These are phyloP conservation scores for Myotis findleyi DNA, from an alignment of 2,797 vertebrate genomes.

Conservation along the genomic window DNA sequence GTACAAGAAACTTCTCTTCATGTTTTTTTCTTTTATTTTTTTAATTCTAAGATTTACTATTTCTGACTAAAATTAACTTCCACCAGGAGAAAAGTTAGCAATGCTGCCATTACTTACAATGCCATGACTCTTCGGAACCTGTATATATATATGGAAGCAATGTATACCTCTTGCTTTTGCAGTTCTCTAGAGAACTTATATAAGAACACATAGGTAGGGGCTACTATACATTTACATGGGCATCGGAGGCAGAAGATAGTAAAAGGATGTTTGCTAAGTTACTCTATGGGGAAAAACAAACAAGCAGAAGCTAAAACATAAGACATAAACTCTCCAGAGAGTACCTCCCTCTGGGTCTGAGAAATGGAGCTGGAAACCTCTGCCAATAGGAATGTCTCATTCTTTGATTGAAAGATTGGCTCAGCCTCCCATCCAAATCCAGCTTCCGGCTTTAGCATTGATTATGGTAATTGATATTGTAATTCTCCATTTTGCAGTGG, in stretches of 20 bases:
- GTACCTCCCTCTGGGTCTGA: neutral
- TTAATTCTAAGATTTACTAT: neutral
- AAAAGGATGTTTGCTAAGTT: neutral
- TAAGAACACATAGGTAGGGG: neutral
- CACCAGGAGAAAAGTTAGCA: neutral
- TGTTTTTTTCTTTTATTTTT: neutral
- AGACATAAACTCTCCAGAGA: neutral
- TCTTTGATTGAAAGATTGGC: conserved; percentile 17
- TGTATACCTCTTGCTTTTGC: neutral
- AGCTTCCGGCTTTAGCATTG: neutral
- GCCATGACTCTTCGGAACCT: neutral
- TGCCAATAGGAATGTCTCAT: conserved; percentile 12
- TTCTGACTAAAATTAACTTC: conserved; percentile 40
- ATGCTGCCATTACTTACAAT: neutral
- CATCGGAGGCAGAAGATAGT: neutral
- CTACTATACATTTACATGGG: neutral
- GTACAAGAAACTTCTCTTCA: neutral
- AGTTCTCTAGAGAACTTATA: neutral
- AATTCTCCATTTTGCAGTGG: neutral
- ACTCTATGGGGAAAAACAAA: neutral
- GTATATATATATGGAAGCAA: neutral
- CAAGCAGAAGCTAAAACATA: neutral
- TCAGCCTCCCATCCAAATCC: conserved; percentile 34
- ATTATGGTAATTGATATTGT: neutral
- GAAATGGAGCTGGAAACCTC: neutral